phyloP scores from a whole-genome alignment of 2,113 vertebrate species.

The Notarius lentiginosus region DNA sequence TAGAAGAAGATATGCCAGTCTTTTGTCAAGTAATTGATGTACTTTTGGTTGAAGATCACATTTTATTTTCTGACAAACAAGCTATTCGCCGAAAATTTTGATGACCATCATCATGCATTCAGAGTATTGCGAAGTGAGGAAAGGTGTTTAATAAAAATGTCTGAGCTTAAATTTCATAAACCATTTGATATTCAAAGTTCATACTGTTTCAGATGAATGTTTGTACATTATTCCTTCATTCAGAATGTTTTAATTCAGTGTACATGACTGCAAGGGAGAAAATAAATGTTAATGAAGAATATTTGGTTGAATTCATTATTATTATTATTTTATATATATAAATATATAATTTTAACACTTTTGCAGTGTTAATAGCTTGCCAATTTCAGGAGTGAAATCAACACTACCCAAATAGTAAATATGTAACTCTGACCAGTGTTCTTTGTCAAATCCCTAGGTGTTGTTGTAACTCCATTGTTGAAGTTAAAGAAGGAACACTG shows the following conservation, averaged over 20 bases:
- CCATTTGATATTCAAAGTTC: not conserved
- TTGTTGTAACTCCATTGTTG: no score
- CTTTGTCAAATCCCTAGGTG: no score
- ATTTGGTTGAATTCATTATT: no score
- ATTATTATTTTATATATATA: not conserved
- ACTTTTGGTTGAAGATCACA: conserved; percentile 18
- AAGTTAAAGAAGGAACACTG: no score
- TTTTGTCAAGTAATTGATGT: not conserved
- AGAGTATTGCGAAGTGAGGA: not conserved
- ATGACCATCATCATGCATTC: not conserved
- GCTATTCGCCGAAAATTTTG: conserved; percentile 29
- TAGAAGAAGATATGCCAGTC: not conserved
- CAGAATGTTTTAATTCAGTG: no score
- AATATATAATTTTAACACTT: not conserved
- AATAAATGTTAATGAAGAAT: no score
- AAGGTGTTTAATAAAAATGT: not conserved
- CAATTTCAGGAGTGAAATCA: no score
- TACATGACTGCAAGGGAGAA: no score
- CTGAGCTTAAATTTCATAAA: not conserved
- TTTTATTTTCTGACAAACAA: conserved; percentile 4
- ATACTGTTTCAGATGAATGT: not conserved
- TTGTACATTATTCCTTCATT: no score
- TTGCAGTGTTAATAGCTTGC: no score
- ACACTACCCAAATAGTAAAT: no score
- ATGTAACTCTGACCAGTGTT: no score